Evolutionary conservation across 1,140 invertebrate species (phyloP).

Genomic region (Ceratosolen fusciceps): DNA sequence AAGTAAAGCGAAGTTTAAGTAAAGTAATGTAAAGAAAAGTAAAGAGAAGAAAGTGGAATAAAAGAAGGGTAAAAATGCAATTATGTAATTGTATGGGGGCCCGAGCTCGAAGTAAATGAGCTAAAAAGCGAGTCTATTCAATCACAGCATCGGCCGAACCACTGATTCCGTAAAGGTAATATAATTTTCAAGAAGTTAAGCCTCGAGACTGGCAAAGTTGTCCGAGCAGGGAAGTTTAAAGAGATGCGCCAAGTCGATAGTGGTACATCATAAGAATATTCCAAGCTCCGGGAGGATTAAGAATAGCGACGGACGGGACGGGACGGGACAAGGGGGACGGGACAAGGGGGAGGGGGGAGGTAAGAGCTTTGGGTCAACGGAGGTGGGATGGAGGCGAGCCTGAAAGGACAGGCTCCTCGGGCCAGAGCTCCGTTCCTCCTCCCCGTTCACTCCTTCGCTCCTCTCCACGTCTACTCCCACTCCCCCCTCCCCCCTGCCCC

Average conservation of each 20-base stretch:
- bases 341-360: background rate
- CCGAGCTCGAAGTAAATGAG: too few relatives aligned
- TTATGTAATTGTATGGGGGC: background rate
- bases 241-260: conserved; percentile 3
- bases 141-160: background rate
- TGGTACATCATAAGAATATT: background rate
- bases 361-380: background rate
- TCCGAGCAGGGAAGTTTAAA: background rate
- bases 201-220: background rate
- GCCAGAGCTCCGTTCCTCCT: too few relatives aligned
- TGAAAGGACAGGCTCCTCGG: too few relatives aligned
- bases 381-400: too few relatives aligned
- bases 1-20: too few relatives aligned
- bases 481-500: too few relatives aligned
- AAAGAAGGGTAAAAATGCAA: too few relatives aligned
- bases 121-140: conserved; percentile 12
- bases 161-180: conserved; percentile 8
- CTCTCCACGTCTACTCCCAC: too few relatives aligned
- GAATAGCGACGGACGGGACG: background rate
- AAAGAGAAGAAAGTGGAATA: too few relatives aligned
- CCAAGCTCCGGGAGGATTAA: background rate
- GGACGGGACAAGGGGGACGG: background rate
- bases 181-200: conserved; percentile 19
- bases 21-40: too few relatives aligned
- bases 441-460: too few relatives aligned